These are phyloP conservation scores for Wiebesia pumilae DNA, from an alignment of 1,140 invertebrate species.

Conservation along the genomic window DNA sequence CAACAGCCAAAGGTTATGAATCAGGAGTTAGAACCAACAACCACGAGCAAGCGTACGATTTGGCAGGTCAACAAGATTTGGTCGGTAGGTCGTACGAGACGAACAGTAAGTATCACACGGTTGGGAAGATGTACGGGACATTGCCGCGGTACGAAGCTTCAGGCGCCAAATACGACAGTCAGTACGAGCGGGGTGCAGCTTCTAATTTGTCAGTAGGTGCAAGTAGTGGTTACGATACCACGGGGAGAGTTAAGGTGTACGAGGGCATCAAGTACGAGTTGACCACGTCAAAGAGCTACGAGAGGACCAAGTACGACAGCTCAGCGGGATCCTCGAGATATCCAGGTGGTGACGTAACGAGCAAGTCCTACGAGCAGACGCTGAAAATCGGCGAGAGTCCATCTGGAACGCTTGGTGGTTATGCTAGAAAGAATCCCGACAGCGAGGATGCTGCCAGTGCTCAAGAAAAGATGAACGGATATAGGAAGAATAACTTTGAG, in stretches of 20 bases:
- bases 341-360: slow-evolving; percentile 59
- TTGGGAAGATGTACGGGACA: slow-evolving; percentile 69
- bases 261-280: slow-evolving; percentile 70
- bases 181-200: background rate
- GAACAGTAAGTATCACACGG: slow-evolving; percentile 64
- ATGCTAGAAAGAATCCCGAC: slow-evolving; percentile 69
- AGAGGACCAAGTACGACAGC: slow-evolving; percentile 68
- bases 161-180: slow-evolving; percentile 59
- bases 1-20: slow-evolving; percentile 62
- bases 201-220: background rate
- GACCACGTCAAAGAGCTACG: slow-evolving; percentile 71
- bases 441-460: slow-evolving; percentile 50
- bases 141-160: slow-evolving; percentile 69
- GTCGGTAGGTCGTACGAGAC: slow-evolving; percentile 61
- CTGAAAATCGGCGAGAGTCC: slow-evolving; percentile 70
- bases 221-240: slow-evolving; percentile 56
- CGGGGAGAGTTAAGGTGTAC: slow-evolving; percentile 55
- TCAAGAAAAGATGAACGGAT: slow-evolving; percentile 71
- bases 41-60: slow-evolving; percentile 68
- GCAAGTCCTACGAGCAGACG: slow-evolving; percentile 70
- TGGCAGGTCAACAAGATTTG: slow-evolving; percentile 60
- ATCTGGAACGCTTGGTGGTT: slow-evolving; percentile 52
- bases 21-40: slow-evolving; percentile 68
- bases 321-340: slow-evolving; percentile 59
- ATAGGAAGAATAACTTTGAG: slow-evolving; percentile 73